Evolutionary conservation across 2,888 invertebrate species (phyloP), one percentile per base, ranked within the genome.

Genomic region (Pedicia rivosa): DNA sequence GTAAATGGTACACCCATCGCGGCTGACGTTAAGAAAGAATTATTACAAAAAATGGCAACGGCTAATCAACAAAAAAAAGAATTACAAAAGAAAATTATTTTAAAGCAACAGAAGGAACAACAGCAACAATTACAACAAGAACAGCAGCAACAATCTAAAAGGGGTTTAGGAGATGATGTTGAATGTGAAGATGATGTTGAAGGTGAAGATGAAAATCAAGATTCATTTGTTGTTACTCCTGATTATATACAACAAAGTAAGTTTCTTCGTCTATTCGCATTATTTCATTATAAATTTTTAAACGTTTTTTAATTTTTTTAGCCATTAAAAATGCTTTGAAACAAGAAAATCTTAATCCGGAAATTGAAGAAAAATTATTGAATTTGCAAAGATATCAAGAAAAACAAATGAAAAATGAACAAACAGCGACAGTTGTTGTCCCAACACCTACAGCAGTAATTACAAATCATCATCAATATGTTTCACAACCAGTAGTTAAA

Each of bases 241-340:
- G 87, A 88, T 62, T 90, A 90, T 54, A 87, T 91, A 48, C 88
- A 90, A 57, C 88, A 91, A 72, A 88, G 90, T 86, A 69, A 74
- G 78, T 34, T 19, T 19, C 4, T 16, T 33, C 14, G 8, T 17
- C 29, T 26, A 25, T 16, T 31, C n/a, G 9, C 12, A 17, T 6
- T 19, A 10, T 12, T 8, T n/a, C 1, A 31, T 35, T 24, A 24
- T n/a, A 35, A 22, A 35, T 34, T 38, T 33, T 35, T n/a, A n/a
- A n/a, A n/a, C n/a, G n/a, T 2, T 26, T 26, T 26, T 10, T 29
- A 29, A 29, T 14, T 7, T 4, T 63, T 65, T 38, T 66, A 88
- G 90, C 90, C 10, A 88, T 92, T 48, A 80, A 83, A 59, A 87
- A 83, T 57, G 90, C 88, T n/a, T 63, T 92, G 42, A 83, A 83